Percentiles rank a stretch among this genome's conserved stretches.
Evolutionary conservation across 2,797 vertebrate species (phyloP).

Genomic region (Hemitrygon akajei): DNA sequence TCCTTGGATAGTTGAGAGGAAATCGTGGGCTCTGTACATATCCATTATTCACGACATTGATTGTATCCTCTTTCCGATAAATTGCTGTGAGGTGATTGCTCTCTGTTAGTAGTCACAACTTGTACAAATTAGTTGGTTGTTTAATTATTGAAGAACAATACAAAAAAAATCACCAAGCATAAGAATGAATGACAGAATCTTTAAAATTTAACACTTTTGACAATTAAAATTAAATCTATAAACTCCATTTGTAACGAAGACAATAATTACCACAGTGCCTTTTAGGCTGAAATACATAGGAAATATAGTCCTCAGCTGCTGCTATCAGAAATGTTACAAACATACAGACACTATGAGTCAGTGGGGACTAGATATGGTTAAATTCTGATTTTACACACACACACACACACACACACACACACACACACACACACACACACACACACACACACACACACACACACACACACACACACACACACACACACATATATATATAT

Average conservation of each 20-base stretch:
- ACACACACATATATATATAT: not conserved
- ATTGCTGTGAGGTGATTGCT: conserved; percentile 91
- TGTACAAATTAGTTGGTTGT: conserved; percentile 73
- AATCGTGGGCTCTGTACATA: conserved; percentile 84
- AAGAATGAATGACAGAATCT: conserved; percentile 20
- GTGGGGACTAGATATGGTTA: not conserved
- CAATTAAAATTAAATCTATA: not conserved
- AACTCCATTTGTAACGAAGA: not conserved
- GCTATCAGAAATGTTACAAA: not conserved
- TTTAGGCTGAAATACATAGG: not conserved
- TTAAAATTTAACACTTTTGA: conserved; percentile 13
- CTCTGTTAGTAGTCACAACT: conserved; percentile 86
- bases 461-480: no score
- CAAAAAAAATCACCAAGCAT: conserved; percentile 43
- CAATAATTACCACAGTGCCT: not conserved
- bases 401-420: no score
- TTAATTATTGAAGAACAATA: conserved; percentile 61
- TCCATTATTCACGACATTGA: conserved; percentile 71
- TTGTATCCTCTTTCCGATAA: conserved; percentile 81
- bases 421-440: no score
- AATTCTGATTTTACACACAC: not conserved
- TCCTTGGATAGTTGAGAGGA: conserved; percentile 85
- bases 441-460: no score
- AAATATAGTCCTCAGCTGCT: not conserved
- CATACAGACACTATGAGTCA: not conserved